Evolutionary conservation across 2,888 invertebrate genomes (phyloP).

Genomic region (Mimumesa dahlbomi): DNA sequence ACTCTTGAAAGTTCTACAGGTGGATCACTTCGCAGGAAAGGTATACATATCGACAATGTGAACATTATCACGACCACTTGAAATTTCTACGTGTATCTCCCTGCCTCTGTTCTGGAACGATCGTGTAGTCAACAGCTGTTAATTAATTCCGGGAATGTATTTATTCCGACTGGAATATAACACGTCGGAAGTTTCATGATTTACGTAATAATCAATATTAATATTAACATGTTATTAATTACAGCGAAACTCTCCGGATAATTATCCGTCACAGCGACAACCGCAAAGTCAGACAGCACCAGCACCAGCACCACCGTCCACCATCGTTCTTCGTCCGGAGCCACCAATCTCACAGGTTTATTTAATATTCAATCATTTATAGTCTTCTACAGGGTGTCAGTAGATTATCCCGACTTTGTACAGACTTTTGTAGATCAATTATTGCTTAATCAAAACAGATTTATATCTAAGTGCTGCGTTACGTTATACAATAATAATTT

Average conservation of each 20-base stretch:
- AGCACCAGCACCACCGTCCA: slow-evolving; percentile 84
- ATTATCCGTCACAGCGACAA: slow-evolving; percentile 53
- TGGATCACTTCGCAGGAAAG: slow-evolving; percentile 35
- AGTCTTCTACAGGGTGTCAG: no score
- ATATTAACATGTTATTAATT: slow-evolving; percentile 34
- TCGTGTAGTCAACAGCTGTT: slow-evolving; percentile 51
- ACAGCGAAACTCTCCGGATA: slow-evolving; percentile 57
- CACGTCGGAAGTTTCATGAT: slow-evolving; percentile 22
- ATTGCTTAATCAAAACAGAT: no score
- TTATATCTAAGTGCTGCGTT: no score
- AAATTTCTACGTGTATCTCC: slow-evolving; percentile 15
- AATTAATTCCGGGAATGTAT: slow-evolving; percentile 15
- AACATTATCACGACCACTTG: slow-evolving; percentile 2
- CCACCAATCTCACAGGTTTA: slow-evolving; percentile 86
- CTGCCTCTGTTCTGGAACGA: slow-evolving; percentile 34
- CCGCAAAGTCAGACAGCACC: slow-evolving; percentile 52
- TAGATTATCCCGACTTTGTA: no score
- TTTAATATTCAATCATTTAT: background rate
- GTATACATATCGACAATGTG: slow-evolving; percentile 11
- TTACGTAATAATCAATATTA: background rate
- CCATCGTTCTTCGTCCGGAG: slow-evolving; percentile 87
- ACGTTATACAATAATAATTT: background rate
- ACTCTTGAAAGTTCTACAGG: slow-evolving; percentile 27
- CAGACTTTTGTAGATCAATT: no score
- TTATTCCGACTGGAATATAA: background rate